Percentiles rank a stretch among this genome's conserved stretches.
Conservation (phyloP, 92 coral and sea anemone species). For the Zoanthus solanderi region DNA sequence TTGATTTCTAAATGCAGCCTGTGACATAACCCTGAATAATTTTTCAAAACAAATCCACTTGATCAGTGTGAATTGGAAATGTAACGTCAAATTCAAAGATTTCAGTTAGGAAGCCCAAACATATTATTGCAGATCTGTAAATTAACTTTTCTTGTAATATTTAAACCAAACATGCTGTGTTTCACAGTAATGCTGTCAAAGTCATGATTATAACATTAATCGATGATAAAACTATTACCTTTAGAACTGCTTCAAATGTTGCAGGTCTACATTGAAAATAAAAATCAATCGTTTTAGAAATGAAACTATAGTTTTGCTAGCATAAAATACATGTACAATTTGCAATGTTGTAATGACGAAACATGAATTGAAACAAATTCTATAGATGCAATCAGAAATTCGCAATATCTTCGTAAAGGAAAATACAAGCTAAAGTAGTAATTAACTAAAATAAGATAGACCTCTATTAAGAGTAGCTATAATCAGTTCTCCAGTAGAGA, state of each 20-base stretch:
- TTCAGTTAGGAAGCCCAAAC: no score
- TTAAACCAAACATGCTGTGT: no score
- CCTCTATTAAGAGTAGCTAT: not conserved
- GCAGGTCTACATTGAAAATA: slow-evolving; percentile 72
- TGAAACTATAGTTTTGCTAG: not conserved
- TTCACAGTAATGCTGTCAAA: no score
- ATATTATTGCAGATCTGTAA: no score
- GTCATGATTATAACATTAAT: no score
- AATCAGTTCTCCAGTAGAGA: no score
- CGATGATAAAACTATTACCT: slow-evolving; percentile 53
- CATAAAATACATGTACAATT: not conserved
- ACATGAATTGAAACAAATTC: not conserved
- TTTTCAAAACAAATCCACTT: no score
- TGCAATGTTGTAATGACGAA: not conserved
- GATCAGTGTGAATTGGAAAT: no score
- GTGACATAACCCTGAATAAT: no score
- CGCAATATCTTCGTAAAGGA: not conserved
- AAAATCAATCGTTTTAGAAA: not conserved
- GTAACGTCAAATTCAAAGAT: no score
- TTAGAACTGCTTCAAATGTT: slow-evolving; percentile 89
- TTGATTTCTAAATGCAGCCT: no score
- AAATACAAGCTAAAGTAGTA: not conserved
- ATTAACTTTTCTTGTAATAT: no score
- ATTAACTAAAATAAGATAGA: not conserved
- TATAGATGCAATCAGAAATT: not conserved